Base-by-base conservation (phyloP, 2,113 vertebrate genomes). In the Balaeniceps rex region DNA sequence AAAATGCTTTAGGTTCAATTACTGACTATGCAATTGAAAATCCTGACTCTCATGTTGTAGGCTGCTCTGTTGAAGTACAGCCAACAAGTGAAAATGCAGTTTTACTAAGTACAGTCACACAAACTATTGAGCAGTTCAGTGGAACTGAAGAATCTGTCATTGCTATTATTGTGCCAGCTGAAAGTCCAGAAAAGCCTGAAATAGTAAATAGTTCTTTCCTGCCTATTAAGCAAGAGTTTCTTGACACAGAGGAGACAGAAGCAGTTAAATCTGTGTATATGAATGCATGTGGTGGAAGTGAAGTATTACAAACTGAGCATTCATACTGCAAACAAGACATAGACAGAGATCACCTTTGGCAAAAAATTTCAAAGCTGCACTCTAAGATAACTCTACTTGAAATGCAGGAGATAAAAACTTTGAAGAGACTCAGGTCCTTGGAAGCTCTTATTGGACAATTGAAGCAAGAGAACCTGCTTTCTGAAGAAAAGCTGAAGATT, bases 301-400 rank as follows among this genome's bases (percentile, higher is more conserved):
- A 98, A 85, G 75, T 98, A 63, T 94, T 98, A 29, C 95, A 98
- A 74, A 97, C 88, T 40, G 99, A 99, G 76, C 98, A 99, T 97
- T 99, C 99, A 2, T 99, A 99, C 94, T 99, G 98, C 85, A 98
- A 97, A 70, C 97, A 98, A 96, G 96, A 98, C 88, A 87, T 94
- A 42, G 98, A 98, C 94, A 98, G 96, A 92, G 98, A 98, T 85
- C 97, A 98, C 86, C 98, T 99, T 34, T 99, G 98, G 98, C 97
- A 98, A 94, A 99, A 98, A 93, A 98, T 99, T 93, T 97, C 98
- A 55, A 98, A 98, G 83, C 97, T 99, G 17, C 98, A 99, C 79
- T 97, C 98, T 51, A 99, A 99, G 94, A 98, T 99, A 70, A 97
- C 98, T 78, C 97, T 98, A 44, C 98, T 99, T 84, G 98, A 99